A percentile compares a stretch with the other conserved stretches of the same genome.
Conservation (phyloP, 30 jellyfish, hydroid and myxozoan genomes). For the Mastigias papua region DNA sequence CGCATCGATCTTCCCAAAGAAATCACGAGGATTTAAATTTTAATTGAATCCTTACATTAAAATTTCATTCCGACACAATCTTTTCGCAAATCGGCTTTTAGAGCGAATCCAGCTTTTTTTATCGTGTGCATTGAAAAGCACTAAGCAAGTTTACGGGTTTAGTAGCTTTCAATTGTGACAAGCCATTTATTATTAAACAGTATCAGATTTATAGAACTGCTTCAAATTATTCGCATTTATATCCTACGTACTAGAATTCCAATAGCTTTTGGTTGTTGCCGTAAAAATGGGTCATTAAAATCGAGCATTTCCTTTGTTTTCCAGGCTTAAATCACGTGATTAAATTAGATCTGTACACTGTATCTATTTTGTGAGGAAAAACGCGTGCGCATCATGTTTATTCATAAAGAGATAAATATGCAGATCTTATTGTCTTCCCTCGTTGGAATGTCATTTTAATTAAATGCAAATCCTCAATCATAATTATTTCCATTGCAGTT, state of each 20-base stretch:
- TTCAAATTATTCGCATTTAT: constrained; percentile 2
- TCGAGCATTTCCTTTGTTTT: constrained; percentile 3
- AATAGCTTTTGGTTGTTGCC: constrained; percentile 47
- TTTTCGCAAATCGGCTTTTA: constrained; percentile 76
- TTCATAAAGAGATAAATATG: not conserved
- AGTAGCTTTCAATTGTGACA: constrained; percentile 55
- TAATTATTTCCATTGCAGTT: not conserved
- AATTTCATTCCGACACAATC: constrained; percentile 70
- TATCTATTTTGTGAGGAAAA: not conserved
- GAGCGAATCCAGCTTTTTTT: constrained; percentile 68
- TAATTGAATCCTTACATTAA: constrained; percentile 65
- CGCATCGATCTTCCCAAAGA: constrained; percentile 55
- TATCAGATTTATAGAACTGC: constrained; percentile 51
- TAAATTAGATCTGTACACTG: constrained; percentile 26
- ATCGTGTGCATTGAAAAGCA: constrained; percentile 50
- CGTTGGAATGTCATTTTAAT: not conserved
- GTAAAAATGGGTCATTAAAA: constrained; percentile 24
- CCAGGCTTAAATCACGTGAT: constrained; percentile 22
- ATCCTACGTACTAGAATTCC: constrained; percentile 24
- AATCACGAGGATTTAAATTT: constrained; percentile 53
- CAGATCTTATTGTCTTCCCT: constrained; percentile 2
- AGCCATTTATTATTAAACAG: constrained; percentile 25
- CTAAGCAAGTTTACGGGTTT: constrained; percentile 71
- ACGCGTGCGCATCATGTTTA: not conserved
- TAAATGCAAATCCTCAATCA: not conserved